Conservation (phyloP, 2,113 vertebrate species). For the Apodemus sylvaticus region DNA sequence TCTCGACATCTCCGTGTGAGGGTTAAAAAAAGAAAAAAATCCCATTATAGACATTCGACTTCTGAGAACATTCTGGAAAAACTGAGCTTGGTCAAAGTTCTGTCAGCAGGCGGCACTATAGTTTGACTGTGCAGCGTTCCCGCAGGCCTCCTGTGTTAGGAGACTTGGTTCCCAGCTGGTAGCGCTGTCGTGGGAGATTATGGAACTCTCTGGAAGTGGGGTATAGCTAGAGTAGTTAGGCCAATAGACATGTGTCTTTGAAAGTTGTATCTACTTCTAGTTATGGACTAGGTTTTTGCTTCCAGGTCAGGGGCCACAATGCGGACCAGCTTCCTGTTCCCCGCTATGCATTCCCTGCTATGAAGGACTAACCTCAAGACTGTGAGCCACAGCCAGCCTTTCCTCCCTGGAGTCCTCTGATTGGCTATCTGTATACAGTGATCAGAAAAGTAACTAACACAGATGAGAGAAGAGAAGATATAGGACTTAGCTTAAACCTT, state of each 20-base stretch:
- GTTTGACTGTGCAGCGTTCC: no score
- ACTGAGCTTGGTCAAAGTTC: background rate
- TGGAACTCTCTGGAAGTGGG: background rate
- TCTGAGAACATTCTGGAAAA: background rate
- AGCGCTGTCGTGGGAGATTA: background rate
- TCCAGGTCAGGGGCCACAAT: background rate
- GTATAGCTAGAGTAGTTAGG: background rate
- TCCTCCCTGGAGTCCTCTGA: background rate
- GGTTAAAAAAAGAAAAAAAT: background rate
- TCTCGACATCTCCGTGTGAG: background rate
- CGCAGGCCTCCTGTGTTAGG: background rate
- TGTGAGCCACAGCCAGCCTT: background rate
- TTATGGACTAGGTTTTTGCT: background rate
- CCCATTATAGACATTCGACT: background rate
- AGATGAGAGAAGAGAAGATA: background rate
- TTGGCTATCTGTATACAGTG: background rate
- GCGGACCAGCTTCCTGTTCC: background rate
- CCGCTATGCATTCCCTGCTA: background rate
- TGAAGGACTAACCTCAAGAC: background rate
- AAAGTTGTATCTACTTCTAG: background rate
- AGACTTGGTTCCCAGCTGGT: background rate
- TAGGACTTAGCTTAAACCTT: background rate
- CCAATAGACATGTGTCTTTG: background rate
- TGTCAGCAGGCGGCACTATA: background rate
- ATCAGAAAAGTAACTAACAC: background rate